Percentiles rank a stretch among this genome's conserved stretches.
These are phyloP conservation scores for Craseonycteris thonglongyai DNA, from an alignment of 2,113 vertebrate genomes.

Conservation along the genomic window DNA sequence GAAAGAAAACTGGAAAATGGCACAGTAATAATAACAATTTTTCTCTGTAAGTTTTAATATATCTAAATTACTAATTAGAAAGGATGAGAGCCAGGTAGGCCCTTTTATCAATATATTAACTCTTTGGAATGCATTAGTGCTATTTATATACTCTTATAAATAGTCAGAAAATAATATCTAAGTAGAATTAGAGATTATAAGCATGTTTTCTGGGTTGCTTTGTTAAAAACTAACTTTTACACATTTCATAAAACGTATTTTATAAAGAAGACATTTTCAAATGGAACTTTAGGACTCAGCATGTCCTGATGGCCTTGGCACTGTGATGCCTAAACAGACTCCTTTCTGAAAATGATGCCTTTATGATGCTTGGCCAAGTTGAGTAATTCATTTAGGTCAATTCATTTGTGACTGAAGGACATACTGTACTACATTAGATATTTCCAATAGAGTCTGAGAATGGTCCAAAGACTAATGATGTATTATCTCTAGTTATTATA, in stretches of 20 bases:
- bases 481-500: background rate
- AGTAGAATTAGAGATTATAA: background rate
- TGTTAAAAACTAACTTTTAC: conserved; percentile 22
- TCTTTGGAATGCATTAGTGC: background rate
- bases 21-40: background rate
- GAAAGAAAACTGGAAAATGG: background rate
- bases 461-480: background rate
- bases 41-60: background rate
- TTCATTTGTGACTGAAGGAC: background rate
- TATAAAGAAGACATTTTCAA: background rate
- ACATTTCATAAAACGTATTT: background rate
- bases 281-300: background rate
- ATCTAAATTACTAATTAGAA: background rate
- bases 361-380: background rate
- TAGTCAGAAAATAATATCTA: background rate
- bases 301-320: no score
- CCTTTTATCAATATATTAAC: background rate
- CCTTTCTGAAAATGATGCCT: background rate
- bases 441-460: background rate
- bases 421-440: background rate
- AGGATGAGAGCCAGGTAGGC: background rate
- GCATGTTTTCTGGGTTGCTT: background rate
- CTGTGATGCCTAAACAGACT: background rate
- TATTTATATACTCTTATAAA: background rate
- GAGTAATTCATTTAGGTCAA: background rate